Base-by-base conservation (phyloP, 2,888 invertebrate species). In the Pinctada fucata region DNA sequence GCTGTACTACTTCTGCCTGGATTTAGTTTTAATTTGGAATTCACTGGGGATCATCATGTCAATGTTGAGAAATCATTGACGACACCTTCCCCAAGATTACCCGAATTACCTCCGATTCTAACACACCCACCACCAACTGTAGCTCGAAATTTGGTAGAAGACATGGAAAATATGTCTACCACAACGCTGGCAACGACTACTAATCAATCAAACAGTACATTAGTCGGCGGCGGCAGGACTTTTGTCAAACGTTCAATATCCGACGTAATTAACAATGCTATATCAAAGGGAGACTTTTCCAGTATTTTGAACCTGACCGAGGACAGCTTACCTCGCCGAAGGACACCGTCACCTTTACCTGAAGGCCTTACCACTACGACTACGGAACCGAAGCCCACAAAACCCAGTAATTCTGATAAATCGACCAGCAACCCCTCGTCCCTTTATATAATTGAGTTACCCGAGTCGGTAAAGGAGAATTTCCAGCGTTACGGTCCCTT, bases 21-120 rank as follows among this genome's bases (percentile, higher is more conserved):
- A 5, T 87, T 87, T 75, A 83, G 63, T n/a, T 87, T 88, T 73
- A 87, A 84, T 66, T 67, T 88, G 51, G 69, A 63, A 48, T 86
- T 83, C 72, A 75, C 82, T 6, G 50, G 52, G 5, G 8, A 51
- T 70, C 5, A 76, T n/a, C 13, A 63, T 48, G 45, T 10, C n/a
- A 45, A 13, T 6, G 8, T 45, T 5, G 48, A 31, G 13, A 3
- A 31, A 45, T 47, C 47, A 13, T 13, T 13, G 6, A 66, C 66
- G 6, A 31, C 66, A 16, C 13, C n/a, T 6, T 8, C 68, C 10
- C 31, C 16, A 45, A 68, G 68, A 3, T 10, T 16, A 68, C 68
- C 68, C 13, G 13, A 8, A 3, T 45, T 45, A 45, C 47, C 47
- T 31, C 6, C 47, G 48, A n/a, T 4, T 6, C 3, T 47, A n/a